Base-by-base conservation (phyloP, 2,797 vertebrate genomes). In the Hydrocynus forskahlii region DNA sequence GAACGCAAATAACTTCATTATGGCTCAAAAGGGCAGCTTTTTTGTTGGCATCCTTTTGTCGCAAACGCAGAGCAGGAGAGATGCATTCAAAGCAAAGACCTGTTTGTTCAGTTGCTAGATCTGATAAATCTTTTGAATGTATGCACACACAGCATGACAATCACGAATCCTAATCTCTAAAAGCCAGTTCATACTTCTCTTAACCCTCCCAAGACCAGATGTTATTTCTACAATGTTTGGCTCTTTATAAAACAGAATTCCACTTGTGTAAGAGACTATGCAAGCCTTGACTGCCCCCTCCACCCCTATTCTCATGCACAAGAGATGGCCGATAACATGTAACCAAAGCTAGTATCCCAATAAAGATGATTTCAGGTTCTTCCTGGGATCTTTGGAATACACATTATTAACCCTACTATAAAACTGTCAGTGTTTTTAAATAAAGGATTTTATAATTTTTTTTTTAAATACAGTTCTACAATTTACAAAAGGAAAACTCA, bases 71-170 rank as follows among this genome's bases (percentile, higher is more conserved):
- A 19, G 64, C 80, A 86, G 86, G 81, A 89, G 90, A 89, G 9
- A 68, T 72, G 54, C 66, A 79, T 72, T 76, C 64, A 81, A 87
- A 85, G 87, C 81, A 83, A 90, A 90, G 93, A 94, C 89, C 91
- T 87, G 92, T 93, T 70, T 73, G 89, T 82, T 88, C 83, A 84
- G 92, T 90, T 70, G 16, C 0, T 52, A 45, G 55, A 90, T 71
- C 74, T 60, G 79, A 89, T 89, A 86, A 86, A 87, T 87, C 85
- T 68, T 60, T 43, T 35, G 52, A 90, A 80, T 76, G 64, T 63
- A 35, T 29, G 68, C 55, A 10, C 23, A 69, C 74, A 68, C 29
- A 52, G 67, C 38, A 45, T 50, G 78, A 79, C 70, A 71, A 82
- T 78, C 57, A 76, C 81, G 67, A 45, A n/a, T 59, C 60, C 25